A percentile compares a stretch with the other conserved stretches of the same genome.
Evolutionary conservation across 2,113 vertebrate genomes (phyloP).

Genomic region (Urocolius indicus): DNA sequence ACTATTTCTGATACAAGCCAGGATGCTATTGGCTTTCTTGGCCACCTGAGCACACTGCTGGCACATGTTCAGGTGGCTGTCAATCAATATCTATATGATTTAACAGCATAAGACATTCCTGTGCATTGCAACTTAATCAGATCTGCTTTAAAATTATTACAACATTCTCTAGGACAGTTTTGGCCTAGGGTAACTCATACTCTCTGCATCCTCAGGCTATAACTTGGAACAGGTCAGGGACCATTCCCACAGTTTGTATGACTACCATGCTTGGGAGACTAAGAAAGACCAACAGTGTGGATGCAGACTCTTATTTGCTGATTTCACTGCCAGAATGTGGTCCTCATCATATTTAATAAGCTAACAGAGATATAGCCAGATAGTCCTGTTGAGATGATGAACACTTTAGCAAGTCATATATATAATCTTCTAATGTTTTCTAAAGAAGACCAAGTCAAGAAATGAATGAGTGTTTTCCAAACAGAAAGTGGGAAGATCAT

Average conservation of each 20-base stretch:
- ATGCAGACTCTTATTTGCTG: background rate
- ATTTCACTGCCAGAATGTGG: background rate
- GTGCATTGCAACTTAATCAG: background rate
- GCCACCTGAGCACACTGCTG: too few relatives aligned
- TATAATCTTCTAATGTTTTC: background rate
- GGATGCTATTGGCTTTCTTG: too few relatives aligned
- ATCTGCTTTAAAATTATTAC: background rate
- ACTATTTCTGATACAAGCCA: too few relatives aligned
- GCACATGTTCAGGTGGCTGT: too few relatives aligned
- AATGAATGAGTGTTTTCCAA: background rate
- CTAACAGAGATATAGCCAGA: background rate
- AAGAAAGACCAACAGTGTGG: background rate
- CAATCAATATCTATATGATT: background rate
- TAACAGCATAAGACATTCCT: background rate
- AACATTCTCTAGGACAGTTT: background rate
- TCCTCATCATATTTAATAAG: background rate
- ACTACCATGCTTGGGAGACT: background rate
- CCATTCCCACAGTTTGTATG: background rate
- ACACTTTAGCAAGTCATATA: fast-evolving
- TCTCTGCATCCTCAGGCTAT: fast-evolving
- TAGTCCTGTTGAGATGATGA: fast-evolving
- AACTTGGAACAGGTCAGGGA: background rate
- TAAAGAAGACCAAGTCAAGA: background rate
- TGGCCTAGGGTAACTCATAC: fast-evolving
- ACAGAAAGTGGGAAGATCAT: background rate